Percentiles rank a stretch among this genome's conserved stretches.
Conservation (phyloP, 2,797 vertebrate genomes). For the Kryptopterus vitreolus region DNA sequence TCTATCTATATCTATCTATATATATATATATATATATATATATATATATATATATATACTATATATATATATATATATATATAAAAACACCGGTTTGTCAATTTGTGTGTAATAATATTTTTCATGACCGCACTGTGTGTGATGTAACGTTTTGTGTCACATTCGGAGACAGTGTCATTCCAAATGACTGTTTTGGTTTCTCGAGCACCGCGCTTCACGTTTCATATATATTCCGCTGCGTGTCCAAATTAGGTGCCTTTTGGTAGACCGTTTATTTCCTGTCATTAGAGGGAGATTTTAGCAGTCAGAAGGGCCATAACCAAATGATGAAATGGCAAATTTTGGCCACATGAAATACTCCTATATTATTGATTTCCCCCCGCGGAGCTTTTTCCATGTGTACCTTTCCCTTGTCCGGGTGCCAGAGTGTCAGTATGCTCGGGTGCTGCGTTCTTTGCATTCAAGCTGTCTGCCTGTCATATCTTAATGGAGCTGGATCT, state of each 20-base stretch:
- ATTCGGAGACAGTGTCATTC: not conserved
- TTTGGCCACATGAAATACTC: not conserved
- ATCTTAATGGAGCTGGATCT: slow-evolving; percentile 29
- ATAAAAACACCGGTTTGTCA: not conserved
- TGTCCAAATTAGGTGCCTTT: slow-evolving; percentile 8
- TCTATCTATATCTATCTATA: too few relatives aligned
- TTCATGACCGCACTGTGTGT: not conserved
- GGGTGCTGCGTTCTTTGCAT: not conserved
- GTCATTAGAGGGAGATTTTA: not conserved
- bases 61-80: too few relatives aligned
- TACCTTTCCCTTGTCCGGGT: not conserved
- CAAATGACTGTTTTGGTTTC: not conserved
- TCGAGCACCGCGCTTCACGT: not conserved
- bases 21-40: too few relatives aligned
- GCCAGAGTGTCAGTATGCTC: not conserved
- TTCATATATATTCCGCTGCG: slow-evolving; percentile 2
- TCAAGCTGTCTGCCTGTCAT: not conserved
- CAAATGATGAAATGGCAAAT: slow-evolving; percentile 1
- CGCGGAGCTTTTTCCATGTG: slow-evolving; percentile 2
- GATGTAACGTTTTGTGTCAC: slow-evolving; percentile 1
- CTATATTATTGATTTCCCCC: not conserved
- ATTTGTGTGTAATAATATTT: not conserved
- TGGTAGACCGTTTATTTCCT: not conserved
- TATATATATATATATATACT: too few relatives aligned
- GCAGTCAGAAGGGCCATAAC: not conserved